Conservation (phyloP, 92 coral and sea anemone species). For the Parazoanthus darwini region DNA sequence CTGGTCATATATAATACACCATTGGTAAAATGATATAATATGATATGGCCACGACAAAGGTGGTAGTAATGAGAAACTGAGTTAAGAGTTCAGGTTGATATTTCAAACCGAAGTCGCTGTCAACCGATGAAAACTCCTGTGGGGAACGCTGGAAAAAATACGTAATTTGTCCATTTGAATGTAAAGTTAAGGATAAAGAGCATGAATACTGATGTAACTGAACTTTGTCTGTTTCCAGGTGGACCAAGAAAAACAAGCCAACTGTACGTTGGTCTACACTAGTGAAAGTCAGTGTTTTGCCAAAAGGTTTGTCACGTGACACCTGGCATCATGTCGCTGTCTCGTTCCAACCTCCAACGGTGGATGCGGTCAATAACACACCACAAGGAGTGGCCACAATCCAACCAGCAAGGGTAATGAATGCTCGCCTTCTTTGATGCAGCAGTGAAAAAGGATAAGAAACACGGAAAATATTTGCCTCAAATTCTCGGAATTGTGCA, state of each 20-base stretch:
- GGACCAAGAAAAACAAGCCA: slow-evolving; percentile 82
- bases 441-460: background rate
- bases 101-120: background rate
- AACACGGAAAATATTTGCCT: background rate
- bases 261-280: slow-evolving; percentile 49
- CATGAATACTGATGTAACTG: background rate
- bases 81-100: too few relatives aligned
- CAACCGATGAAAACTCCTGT: background rate
- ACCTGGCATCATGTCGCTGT: slow-evolving; percentile 91
- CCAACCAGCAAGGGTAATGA: slow-evolving; percentile 32
- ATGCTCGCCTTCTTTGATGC: background rate
- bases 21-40: too few relatives aligned
- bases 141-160: background rate
- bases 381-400: slow-evolving; percentile 15
- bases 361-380: background rate
- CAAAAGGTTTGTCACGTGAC: slow-evolving; percentile 77
- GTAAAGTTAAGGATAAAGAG: background rate
- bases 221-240: slow-evolving; percentile 47
- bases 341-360: slow-evolving; percentile 52
- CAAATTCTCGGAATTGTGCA: too few relatives aligned
- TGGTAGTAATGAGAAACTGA: background rate
- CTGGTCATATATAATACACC: too few relatives aligned
- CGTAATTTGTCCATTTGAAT: background rate
- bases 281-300: slow-evolving; percentile 59
- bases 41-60: background rate